Evolutionary conservation across 1,140 invertebrate species (phyloP).

Genomic region (Scaptomyza graminum): DNA sequence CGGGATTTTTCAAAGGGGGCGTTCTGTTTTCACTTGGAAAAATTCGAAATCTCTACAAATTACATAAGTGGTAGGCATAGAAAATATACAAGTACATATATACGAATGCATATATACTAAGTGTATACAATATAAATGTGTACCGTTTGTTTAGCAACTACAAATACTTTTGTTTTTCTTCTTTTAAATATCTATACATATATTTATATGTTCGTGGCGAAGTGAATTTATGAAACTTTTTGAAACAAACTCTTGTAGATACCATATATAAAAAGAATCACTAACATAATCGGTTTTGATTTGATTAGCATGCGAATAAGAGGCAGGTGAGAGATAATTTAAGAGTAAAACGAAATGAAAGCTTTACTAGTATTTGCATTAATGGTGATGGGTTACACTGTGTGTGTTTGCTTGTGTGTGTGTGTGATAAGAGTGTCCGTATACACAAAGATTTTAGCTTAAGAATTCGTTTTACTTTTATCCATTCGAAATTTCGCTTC

Average conservation of each 20-base stretch:
- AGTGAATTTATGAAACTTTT: constrained; percentile 37
- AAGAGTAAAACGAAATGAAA: constrained; percentile 33
- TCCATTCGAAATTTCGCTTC: constrained; percentile 53
- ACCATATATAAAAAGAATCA: constrained; percentile 4
- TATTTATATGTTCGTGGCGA: constrained; percentile 34
- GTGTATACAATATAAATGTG: constrained; percentile 59
- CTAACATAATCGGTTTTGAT: constrained; percentile 34
- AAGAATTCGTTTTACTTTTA: constrained; percentile 66
- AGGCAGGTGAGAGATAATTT: constrained; percentile 17
- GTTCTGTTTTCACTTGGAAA: constrained; percentile 49
- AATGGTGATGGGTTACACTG: constrained; percentile 19
- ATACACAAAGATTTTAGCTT: constrained; percentile 77
- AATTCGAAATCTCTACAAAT: constrained; percentile 78
- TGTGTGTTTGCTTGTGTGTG: constrained; percentile 21
- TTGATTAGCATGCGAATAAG: constrained; percentile 39
- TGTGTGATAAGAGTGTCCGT: constrained; percentile 23
- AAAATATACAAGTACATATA: constrained; percentile 82
- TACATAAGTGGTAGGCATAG: constrained; percentile 82
- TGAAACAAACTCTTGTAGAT: constrained; percentile 41
- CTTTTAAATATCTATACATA: constrained; percentile 52
- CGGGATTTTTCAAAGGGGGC: constrained; percentile 13
- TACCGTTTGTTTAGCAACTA: constrained; percentile 75
- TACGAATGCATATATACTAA: constrained; percentile 75
- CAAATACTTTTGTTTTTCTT: constrained; percentile 71
- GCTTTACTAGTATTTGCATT: constrained; percentile 24